Conservation (phyloP, 1,140 invertebrate genomes). For the Calliphora vicina region DNA sequence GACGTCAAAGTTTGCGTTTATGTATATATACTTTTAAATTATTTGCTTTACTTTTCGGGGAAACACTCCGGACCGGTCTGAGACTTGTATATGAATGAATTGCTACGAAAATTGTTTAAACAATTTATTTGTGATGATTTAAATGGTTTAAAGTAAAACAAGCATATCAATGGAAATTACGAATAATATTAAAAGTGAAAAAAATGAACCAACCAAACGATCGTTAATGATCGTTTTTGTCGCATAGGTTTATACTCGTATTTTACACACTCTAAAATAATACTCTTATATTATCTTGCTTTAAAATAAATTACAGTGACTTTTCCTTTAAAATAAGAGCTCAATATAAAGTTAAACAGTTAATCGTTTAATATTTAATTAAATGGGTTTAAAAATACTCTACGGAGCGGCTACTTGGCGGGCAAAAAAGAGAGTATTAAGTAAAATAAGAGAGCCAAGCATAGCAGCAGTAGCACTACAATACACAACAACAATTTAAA, state of each 20-base stretch:
- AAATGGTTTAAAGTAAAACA: not conserved
- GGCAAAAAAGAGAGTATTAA: too few relatives aligned
- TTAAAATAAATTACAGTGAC: not conserved
- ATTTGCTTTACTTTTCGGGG: not conserved
- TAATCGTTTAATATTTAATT: too few relatives aligned
- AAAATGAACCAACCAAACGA: not conserved
- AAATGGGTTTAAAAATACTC: too few relatives aligned
- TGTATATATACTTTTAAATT: not conserved
- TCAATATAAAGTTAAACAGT: too few relatives aligned
- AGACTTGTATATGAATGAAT: not conserved
- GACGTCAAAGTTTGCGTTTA: not conserved
- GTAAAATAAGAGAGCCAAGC: too few relatives aligned
- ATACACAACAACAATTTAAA: too few relatives aligned
- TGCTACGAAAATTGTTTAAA: slow-evolving; percentile 9
- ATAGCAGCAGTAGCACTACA: too few relatives aligned
- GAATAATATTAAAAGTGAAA: not conserved
- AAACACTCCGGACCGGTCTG: not conserved
- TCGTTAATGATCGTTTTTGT: not conserved
- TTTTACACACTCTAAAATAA: not conserved
- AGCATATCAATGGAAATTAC: not conserved
- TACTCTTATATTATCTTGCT: not conserved
- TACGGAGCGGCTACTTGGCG: too few relatives aligned
- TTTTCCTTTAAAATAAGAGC: too few relatives aligned
- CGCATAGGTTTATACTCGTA: not conserved
- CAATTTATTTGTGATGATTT: slow-evolving; percentile 28